Evolutionary conservation across 2,113 vertebrate genomes (phyloP).

Genomic region (Romanogobio albipinnatus): DNA sequence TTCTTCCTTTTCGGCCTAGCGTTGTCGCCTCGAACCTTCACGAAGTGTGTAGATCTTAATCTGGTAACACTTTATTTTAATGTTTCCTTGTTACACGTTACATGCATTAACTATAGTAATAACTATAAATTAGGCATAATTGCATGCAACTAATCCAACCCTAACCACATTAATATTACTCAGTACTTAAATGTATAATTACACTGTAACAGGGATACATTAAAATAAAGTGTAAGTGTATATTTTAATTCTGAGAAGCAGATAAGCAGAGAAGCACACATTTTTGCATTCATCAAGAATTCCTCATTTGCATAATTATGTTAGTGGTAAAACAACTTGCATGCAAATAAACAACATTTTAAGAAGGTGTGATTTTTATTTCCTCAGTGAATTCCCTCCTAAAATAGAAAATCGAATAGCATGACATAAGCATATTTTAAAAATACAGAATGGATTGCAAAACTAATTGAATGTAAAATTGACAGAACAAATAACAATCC

Average conservation of each 20-base stretch:
- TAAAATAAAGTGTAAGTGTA: no score
- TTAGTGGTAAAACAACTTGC: background rate
- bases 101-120: no score
- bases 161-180: no score
- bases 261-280: background rate
- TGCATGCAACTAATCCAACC: no score
- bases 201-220: no score
- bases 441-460: background rate
- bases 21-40: no score
- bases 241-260: background rate
- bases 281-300: background rate
- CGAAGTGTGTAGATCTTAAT: no score
- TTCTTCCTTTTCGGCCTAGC: no score
- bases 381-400: background rate
- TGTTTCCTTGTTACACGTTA: no score
- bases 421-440: background rate
- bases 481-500: background rate
- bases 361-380: background rate
- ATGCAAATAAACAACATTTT: background rate
- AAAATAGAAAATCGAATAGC: background rate
- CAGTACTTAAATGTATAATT: no score
- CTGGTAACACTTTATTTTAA: no score
- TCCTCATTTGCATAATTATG: background rate
- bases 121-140: no score
- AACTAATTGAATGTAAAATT: constrained; percentile 15